Conservation (phyloP, 64 coral and sea anemone species). For the Hydrozoanthus tunicans region DNA sequence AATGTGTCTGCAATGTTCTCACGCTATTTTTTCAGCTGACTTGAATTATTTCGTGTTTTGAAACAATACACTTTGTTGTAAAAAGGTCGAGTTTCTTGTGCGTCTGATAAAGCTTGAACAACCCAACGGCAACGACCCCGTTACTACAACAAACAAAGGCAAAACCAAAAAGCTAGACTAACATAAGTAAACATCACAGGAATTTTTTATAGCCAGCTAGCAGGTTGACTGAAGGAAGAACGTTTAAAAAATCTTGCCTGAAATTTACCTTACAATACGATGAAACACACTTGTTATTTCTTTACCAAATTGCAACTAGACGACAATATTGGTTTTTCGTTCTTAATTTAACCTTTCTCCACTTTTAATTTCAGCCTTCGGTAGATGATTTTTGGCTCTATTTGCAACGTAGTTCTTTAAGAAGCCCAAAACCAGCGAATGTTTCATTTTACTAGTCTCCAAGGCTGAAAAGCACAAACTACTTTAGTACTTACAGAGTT, state of each 20-base stretch:
- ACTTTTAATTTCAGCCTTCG: no score
- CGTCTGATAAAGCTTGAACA: no score
- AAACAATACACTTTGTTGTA: no score
- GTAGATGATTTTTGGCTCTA: no score
- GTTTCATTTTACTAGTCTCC: neutral
- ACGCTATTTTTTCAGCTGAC: no score
- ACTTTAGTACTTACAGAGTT: slow-evolving; percentile 9
- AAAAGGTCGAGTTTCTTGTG: no score
- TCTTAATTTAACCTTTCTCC: neutral
- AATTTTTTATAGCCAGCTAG: neutral
- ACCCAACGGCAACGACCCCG: neutral
- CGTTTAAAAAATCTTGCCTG: neutral
- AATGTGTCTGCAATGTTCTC: no score
- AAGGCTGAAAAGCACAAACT: neutral
- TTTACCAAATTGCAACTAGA: neutral
- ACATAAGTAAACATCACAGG: neutral
- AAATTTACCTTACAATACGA: neutral
- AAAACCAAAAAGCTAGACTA: neutral
- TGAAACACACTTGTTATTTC: neutral
- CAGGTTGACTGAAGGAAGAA: neutral
- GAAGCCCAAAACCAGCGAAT: no score
- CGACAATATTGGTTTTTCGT: neutral
- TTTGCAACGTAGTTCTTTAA: no score
- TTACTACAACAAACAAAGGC: slow-evolving; percentile 49
- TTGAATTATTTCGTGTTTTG: no score